These are phyloP conservation scores for Amphilophus citrinellus DNA, from an alignment of 2,113 vertebrate genomes.

Conservation along the genomic window DNA sequence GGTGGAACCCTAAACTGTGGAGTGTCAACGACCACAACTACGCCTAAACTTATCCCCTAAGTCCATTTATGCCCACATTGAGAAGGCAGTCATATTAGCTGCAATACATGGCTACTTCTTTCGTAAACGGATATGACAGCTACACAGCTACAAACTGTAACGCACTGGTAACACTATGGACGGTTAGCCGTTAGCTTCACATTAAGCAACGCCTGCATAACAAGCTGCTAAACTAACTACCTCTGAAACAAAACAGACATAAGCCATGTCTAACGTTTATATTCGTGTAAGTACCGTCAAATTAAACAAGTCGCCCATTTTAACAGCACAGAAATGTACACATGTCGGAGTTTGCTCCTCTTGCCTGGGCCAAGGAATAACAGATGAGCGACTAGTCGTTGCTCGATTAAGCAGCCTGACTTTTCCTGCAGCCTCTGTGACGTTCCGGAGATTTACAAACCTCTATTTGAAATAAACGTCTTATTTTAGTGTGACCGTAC, in stretches of 20 bases:
- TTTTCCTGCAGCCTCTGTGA: conserved; percentile 7
- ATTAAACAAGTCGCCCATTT: neutral
- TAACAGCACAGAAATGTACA: neutral
- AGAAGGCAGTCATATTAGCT: too few species aligned
- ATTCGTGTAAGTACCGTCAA: neutral
- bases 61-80: neutral
- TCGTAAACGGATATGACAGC: neutral
- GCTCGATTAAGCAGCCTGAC: conserved; percentile 73
- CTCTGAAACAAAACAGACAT: neutral
- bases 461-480: neutral
- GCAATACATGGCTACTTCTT: neutral
- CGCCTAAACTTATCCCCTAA: neutral
- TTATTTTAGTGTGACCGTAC: neutral
- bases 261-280: neutral
- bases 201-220: conserved; percentile 28
- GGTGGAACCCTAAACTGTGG: conserved; percentile 10
- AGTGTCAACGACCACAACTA: conserved; percentile 33
- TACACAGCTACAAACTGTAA: neutral
- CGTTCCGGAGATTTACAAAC: neutral
- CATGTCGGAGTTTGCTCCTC: conserved; percentile 32
- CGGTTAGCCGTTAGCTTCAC: conserved; percentile 53
- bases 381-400: conserved; percentile 62
- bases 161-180: neutral
- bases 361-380: conserved; percentile 38
- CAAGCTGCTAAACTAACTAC: conserved; percentile 4